phyloP scores from a whole-genome alignment of 2,888 invertebrate genomes.

The Epirrhoe alternata region DNA sequence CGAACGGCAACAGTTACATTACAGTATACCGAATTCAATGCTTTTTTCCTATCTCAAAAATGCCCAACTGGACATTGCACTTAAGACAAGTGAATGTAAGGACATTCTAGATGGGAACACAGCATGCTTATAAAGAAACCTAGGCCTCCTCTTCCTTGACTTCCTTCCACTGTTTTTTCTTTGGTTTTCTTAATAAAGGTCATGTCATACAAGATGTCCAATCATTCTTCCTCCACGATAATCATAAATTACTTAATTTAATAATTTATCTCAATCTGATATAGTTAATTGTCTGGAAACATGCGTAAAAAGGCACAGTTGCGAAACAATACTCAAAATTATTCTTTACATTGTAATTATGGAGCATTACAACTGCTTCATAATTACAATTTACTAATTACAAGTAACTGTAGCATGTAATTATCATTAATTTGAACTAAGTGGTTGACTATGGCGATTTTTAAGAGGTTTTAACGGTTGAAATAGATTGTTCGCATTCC shows the following conservation, averaged over 20 bases:
- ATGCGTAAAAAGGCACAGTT: constrained; percentile 1
- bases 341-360: constrained; percentile 41
- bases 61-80: too few relatives aligned
- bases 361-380: constrained; percentile 34
- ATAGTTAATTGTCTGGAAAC: not conserved
- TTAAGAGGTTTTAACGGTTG: constrained; percentile 23
- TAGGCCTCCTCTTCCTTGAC: too few relatives aligned
- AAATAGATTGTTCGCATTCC: constrained; percentile 14
- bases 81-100: too few relatives aligned
- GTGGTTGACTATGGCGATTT: constrained; percentile 24
- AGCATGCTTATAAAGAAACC: too few relatives aligned
- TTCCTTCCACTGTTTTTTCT: too few relatives aligned
- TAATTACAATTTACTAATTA: constrained; percentile 46
- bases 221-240: too few relatives aligned
- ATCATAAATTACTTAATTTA: not conserved
- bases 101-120: too few relatives aligned
- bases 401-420: constrained; percentile 35
- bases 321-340: constrained; percentile 39
- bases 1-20: too few relatives aligned
- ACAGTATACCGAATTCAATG: too few relatives aligned
- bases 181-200: too few relatives aligned
- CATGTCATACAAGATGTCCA: too few relatives aligned
- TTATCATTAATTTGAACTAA: constrained; percentile 41
- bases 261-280: not conserved
- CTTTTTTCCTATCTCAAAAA: too few relatives aligned